Conservation (phyloP, 1,140 invertebrate species). For the Archivesica marissinica region DNA sequence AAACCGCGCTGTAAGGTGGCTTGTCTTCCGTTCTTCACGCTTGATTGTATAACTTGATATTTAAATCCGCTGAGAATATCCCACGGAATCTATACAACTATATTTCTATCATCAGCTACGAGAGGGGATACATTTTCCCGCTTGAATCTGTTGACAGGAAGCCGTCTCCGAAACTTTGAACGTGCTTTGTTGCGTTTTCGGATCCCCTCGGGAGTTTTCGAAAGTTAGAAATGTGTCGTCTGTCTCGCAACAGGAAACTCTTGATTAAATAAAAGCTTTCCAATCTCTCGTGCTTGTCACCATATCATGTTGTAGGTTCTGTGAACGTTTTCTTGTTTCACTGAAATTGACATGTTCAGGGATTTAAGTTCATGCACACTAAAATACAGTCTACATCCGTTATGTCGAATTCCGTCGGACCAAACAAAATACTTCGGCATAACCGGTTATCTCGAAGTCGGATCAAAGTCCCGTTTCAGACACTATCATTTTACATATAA, state of each 20-base stretch:
- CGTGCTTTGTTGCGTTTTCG: constrained; percentile 1
- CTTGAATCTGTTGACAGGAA: constrained; percentile 15
- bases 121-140: constrained; percentile 6
- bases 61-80: neutral
- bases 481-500: neutral
- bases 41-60: constrained; percentile 31
- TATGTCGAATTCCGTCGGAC: neutral
- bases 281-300: constrained; percentile 27
- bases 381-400: neutral
- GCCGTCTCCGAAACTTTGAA: constrained; percentile 21
- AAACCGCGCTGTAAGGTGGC: no score
- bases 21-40: neutral
- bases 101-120: constrained; percentile 21
- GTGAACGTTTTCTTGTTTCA: neutral
- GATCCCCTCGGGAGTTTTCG: constrained; percentile 25
- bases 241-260: constrained; percentile 32
- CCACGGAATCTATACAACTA: constrained; percentile 1
- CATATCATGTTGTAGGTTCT: constrained; percentile 7
- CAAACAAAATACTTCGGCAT: neutral
- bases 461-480: neutral
- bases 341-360: constrained; percentile 20
- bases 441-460: no score
- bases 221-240: constrained; percentile 46
- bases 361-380: neutral
- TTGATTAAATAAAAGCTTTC: constrained; percentile 42